Evolutionary conservation across 2,113 vertebrate genomes (phyloP).

Genomic region (Colius striatus): DNA sequence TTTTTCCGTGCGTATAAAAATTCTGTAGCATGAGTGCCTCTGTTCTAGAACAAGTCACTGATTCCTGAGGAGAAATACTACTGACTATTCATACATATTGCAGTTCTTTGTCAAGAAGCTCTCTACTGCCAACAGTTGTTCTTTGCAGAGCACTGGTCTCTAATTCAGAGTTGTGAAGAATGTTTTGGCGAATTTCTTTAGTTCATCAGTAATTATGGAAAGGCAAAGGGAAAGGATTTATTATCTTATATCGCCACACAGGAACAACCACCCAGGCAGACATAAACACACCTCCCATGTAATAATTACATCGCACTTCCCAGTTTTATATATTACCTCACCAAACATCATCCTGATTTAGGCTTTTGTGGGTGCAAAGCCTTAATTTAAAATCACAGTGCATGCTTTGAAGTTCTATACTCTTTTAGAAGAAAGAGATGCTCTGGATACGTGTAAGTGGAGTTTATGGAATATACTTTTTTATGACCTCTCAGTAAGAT

Average conservation of each 20-base stretch:
- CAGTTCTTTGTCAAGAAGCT: background rate
- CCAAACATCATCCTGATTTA: background rate
- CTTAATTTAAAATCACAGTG: background rate
- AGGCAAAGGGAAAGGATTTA: background rate
- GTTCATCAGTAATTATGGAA: background rate
- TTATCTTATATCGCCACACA: background rate
- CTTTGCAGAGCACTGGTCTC: background rate
- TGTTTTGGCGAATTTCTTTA: background rate
- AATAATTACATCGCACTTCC: background rate
- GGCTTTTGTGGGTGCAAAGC: background rate
- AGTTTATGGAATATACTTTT: background rate
- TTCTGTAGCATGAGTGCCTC: background rate
- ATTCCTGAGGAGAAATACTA: background rate
- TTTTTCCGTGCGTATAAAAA: background rate
- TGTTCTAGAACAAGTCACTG: background rate
- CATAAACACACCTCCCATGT: background rate
- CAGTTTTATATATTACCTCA: background rate
- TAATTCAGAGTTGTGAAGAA: background rate
- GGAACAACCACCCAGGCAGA: constrained; percentile 17
- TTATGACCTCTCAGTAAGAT: background rate
- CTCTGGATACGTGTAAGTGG: background rate
- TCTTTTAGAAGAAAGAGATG: background rate
- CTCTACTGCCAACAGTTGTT: background rate
- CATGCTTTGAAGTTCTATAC: background rate
- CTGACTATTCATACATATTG: background rate